Evolutionary conservation across 2,113 vertebrate genomes (phyloP), one percentile per base, ranked within the genome.

Genomic region (Thermophis baileyi): DNA sequence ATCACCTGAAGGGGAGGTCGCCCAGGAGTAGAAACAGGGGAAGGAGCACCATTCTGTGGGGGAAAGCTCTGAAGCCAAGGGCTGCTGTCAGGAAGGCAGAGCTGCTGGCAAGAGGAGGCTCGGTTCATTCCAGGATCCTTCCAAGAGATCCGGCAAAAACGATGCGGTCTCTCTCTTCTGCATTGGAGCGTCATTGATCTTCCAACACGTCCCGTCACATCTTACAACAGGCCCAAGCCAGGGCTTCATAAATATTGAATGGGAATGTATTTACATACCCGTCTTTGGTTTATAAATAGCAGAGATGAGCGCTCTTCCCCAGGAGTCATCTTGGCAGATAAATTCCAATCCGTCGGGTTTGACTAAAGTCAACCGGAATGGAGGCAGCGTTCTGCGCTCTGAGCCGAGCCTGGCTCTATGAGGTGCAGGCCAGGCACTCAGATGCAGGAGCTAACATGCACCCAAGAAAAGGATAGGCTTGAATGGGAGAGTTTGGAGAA

Each of bases 201-300:
- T 88, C 86, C 40, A 0, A 22, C 40, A 3, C 46, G 57, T 30
- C 46, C 53, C 1, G 24, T 57, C 0, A 0, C 30, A 53, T 44
- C 81, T 90, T 60, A 0, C 0, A 25, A 91, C 86, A 6, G 46
- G 89, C 91, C 74, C 47, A 44, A 0, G 0, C 9, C 90, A 54
- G 87, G 18, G 0, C 25, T 10, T 50, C 6, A 0, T 35, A 89
- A 93, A 89, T 89, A 51, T 0, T 14, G 57, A 27, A 49, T 0
- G 30, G 54, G 0, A 89, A 85, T 87, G 0, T 90, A 50, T 90
- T 90, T 53, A 2, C 89, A 4, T 7, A 0, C 81, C 89, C 92
- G 63, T 20, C 88, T 89, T 6, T 92, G 89, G 20, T 30, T 90
- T 89, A 55, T 24, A 22, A 95, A 89, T 18, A 92, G 93, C n/a